Evolutionary conservation across 2,113 vertebrate species (phyloP).

Genomic region (Chiloscyllium plagiosum): DNA sequence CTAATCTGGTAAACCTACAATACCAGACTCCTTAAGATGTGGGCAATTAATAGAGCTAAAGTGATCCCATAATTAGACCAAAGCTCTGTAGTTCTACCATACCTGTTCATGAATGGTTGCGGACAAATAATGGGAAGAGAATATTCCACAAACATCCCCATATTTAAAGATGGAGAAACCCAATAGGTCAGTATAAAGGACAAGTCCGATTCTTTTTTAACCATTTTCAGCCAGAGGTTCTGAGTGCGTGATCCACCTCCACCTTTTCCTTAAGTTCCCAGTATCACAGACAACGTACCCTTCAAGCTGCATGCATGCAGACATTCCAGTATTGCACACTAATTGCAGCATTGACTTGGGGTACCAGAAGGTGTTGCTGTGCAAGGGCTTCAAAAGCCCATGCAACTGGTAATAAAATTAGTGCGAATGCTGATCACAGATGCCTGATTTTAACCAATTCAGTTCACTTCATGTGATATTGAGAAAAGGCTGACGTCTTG

Average conservation of each 20-base stretch:
- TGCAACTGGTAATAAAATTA: no score
- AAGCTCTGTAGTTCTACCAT: background rate
- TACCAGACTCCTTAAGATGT: background rate
- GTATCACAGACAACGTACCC: background rate
- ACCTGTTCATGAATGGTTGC: background rate
- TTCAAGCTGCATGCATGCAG: no score
- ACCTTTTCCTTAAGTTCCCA: background rate
- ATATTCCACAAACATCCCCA: background rate
- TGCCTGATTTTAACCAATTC: background rate
- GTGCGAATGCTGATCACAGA: background rate
- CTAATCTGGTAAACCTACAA: background rate
- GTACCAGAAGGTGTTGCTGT: no score
- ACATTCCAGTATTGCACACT: no score
- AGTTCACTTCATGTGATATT: background rate
- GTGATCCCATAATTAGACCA: background rate
- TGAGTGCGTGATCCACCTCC: background rate
- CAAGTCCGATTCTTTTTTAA: background rate
- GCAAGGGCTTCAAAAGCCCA: no score
- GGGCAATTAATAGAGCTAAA: background rate
- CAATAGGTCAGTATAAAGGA: background rate
- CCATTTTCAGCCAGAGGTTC: background rate
- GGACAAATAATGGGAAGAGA: background rate
- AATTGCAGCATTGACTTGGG: no score
- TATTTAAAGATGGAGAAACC: background rate
- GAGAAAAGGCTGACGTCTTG: background rate